phyloP scores from a whole-genome alignment of 2,113 vertebrate genomes.

The Laterallus jamaicensis region DNA sequence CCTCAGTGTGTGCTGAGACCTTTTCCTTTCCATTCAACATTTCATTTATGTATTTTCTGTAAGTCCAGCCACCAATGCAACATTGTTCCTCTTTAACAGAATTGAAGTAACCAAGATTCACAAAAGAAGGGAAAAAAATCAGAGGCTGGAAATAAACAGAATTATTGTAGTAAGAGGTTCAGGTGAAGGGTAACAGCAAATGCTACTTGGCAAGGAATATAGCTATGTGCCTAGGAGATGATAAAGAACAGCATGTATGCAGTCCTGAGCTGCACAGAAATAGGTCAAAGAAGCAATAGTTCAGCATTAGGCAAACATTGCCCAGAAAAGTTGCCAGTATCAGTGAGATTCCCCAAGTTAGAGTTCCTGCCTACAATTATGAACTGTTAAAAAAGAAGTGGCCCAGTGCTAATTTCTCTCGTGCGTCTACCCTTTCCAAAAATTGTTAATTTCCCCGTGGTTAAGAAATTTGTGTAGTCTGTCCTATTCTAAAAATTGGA shows the following conservation, averaged over 20 bases:
- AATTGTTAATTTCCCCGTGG: background rate
- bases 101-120: background rate
- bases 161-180: background rate
- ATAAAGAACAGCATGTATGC: conserved; percentile 26
- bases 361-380: background rate
- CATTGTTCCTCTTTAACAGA: background rate
- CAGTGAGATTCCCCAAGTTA: background rate
- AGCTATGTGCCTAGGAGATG: background rate
- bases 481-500: conserved; percentile 44
- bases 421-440: conserved; percentile 10
- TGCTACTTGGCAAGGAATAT: background rate
- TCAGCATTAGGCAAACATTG: background rate
- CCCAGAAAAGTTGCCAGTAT: conserved; percentile 27
- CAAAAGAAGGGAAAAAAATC: background rate
- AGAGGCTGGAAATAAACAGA: conserved; percentile 9
- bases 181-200: conserved; percentile 18
- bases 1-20: background rate
- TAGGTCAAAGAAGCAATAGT: conserved; percentile 33
- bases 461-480: conserved; percentile 42
- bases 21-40: background rate
- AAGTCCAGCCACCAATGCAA: background rate
- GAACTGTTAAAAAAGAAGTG: conserved; percentile 23
- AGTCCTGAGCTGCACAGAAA: conserved; percentile 25
- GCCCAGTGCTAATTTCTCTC: background rate
- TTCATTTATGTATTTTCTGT: background rate